These are phyloP conservation scores for Smithornis capensis DNA, from an alignment of 2,113 vertebrate genomes.

Conservation along the genomic window DNA sequence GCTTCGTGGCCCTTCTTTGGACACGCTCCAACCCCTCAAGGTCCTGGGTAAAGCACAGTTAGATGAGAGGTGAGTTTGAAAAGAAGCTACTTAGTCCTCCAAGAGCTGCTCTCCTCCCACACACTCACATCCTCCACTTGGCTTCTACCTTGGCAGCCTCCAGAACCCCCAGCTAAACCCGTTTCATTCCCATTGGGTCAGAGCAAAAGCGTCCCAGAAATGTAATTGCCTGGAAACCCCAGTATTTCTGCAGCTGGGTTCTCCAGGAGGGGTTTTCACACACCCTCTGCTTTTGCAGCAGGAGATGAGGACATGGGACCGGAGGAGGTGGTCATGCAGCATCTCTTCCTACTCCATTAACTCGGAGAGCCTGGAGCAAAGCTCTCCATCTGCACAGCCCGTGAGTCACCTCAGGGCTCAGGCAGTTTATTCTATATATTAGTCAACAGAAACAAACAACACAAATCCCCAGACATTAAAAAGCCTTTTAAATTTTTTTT, in stretches of 20 bases:
- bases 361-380: neutral
- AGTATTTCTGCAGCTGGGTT: conserved; percentile 5
- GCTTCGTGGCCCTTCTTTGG: accelerated
- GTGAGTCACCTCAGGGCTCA: conserved; percentile 52
- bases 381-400: conserved; percentile 64
- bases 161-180: neutral
- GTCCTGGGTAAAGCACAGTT: neutral
- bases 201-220: conserved; percentile 40
- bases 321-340: neutral
- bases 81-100: neutral
- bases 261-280: conserved; percentile 67
- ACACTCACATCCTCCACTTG: neutral
- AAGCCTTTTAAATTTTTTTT: neutral
- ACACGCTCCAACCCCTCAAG: accelerated
- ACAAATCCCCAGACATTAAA: conserved; percentile 22
- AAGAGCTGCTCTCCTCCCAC: neutral
- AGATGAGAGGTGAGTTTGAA: neutral
- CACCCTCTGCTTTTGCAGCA: conserved; percentile 35
- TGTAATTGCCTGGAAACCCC: neutral
- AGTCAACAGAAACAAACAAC: conserved; percentile 50
- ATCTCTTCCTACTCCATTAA: conserved; percentile 29
- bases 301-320: neutral
- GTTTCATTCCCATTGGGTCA: neutral
- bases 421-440: conserved; percentile 26
- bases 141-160: neutral